A percentile compares a stretch with the other conserved stretches of the same genome.
Evolutionary conservation across 2,797 vertebrate species (phyloP).

Genomic region (Cuniculus paca): DNA sequence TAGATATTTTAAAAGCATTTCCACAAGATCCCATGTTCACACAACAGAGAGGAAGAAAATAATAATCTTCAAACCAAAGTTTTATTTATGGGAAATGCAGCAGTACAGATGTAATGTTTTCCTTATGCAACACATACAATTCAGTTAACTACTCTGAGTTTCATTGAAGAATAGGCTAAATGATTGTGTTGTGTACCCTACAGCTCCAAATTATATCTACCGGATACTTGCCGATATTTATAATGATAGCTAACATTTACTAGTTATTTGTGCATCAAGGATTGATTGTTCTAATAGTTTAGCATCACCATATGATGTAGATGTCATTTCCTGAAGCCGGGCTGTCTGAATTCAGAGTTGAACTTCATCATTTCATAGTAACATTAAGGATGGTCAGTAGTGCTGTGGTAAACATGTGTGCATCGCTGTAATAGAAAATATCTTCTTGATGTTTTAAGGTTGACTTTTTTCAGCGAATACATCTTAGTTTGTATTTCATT

Average conservation of each 20-base stretch:
- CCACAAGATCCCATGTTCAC: background rate
- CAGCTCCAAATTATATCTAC: background rate
- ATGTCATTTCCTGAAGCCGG: background rate
- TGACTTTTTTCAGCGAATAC: background rate
- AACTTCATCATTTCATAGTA: background rate
- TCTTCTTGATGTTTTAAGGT: background rate
- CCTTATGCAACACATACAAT: background rate
- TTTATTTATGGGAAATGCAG: conserved; percentile 21
- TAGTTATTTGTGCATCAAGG: background rate
- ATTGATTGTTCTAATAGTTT: background rate
- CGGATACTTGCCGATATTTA: background rate
- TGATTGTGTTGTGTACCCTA: no score
- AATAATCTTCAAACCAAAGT: background rate
- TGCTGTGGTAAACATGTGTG: background rate
- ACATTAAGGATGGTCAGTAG: background rate
- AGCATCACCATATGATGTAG: background rate
- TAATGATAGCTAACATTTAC: background rate
- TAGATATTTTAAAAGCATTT: background rate
- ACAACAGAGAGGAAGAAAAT: background rate
- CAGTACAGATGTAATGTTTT: background rate
- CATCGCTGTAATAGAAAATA: background rate
- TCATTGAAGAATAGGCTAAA: background rate
- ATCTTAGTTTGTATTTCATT: background rate
- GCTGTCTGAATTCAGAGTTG: background rate
- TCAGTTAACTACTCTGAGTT: background rate